phyloP scores from a whole-genome alignment of 2,797 vertebrate species.

The Chaunax sp. region DNA sequence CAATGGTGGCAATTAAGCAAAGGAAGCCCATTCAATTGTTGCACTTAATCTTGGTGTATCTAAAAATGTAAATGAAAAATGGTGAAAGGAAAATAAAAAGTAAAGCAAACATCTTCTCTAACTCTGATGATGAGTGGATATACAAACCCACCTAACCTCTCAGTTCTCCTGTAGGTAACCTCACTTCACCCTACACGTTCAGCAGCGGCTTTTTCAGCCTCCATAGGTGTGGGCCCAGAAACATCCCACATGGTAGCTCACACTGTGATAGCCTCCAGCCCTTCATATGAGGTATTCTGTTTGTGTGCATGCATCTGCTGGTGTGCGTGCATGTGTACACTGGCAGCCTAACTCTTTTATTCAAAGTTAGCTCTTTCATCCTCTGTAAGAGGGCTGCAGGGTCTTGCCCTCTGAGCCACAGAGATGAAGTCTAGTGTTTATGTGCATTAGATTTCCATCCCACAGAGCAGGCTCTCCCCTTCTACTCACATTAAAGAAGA shows the following conservation, averaged over 20 bases:
- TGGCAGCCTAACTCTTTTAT: conserved; percentile 83
- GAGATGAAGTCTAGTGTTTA: conserved; percentile 81
- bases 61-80: conserved; percentile 34
- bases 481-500: conserved; percentile 72
- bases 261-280: conserved; percentile 87
- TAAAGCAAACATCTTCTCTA: conserved; percentile 7
- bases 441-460: conserved; percentile 78
- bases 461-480: conserved; percentile 65
- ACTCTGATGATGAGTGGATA: conserved; percentile 8
- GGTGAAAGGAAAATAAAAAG: conserved; percentile 1
- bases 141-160: conserved; percentile 12
- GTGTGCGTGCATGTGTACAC: conserved; percentile 75
- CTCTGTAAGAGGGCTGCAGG: conserved; percentile 83
- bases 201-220: conserved; percentile 69
- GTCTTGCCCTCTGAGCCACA: conserved; percentile 74
- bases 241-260: conserved; percentile 83
- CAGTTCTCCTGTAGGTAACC: conserved; percentile 64
- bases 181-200: conserved; percentile 77
- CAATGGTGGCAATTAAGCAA: conserved; percentile 23
- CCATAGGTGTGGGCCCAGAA: conserved; percentile 87
- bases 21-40: conserved; percentile 12
- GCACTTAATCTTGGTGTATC: conserved; percentile 25
- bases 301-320: conserved; percentile 54
- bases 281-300: conserved; percentile 87
- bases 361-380: conserved; percentile 90